Evolutionary conservation across 2,113 vertebrate genomes (phyloP), one percentile per base, ranked within the genome.

Genomic region (Agelaius phoeniceus): DNA sequence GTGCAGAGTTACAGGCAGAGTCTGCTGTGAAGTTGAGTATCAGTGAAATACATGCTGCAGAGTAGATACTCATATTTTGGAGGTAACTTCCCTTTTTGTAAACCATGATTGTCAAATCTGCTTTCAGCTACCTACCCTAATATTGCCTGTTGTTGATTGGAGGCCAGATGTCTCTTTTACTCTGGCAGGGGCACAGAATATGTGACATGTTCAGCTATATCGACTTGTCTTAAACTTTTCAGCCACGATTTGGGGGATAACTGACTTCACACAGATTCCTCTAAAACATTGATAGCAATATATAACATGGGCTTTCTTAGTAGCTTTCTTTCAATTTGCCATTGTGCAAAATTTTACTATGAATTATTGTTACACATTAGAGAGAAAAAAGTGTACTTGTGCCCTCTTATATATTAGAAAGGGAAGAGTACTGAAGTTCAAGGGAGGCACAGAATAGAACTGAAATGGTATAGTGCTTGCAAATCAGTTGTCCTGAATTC

Each of bases 151-250:
- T 85, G 41, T 6, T 89, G 33, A 17, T 5, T 18, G 7, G 9
- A 78, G 37, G 21, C n/a, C 44, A 84, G 28, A 37, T 63, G 6
- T 31, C 9, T 89, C 7, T 61, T 81, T 75, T 75, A 30, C 33
- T 55, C 41, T 27, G 39, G 28, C 27, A 51, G 33, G 35, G 39
- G 61, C 31, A 55, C 21, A 87, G 31, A 55, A 16, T 54, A 35
- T 0, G 0, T 61, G 27, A 35, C 9, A 28, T 8, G 2, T 57
- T 67, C 23, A 81, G 44, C 22, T 49, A 0, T 15, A 15, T 12
- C 24, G 31, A n/a, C 26, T 82, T 55, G 19, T 18, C 49, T 76
- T 69, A 74, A 74, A 78, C 7, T 84, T 89, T 43, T 27, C 48
- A 78, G 61, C 11, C 15, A 49, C 9, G 6, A 4, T 71, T 58